phyloP scores from a whole-genome alignment of 2,888 invertebrate species.

The Selenia dentaria region DNA sequence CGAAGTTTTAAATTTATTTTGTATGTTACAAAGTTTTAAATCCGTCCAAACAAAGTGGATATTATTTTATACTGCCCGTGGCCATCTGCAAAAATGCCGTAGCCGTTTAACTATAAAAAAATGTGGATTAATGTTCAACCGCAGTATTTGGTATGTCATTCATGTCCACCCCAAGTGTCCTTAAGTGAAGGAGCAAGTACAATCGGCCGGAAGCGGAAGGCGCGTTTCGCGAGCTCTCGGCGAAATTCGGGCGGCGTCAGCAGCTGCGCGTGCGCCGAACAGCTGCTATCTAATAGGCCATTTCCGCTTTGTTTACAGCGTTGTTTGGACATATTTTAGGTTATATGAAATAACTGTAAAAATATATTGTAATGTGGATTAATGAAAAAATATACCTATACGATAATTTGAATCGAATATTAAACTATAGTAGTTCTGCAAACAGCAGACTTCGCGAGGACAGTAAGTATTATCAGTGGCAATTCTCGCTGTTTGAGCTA shows the following conservation, averaged over 20 bases:
- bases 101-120: constrained; percentile 28
- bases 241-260: constrained; percentile 67
- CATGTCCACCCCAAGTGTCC: constrained; percentile 61
- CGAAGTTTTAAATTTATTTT: too few relatives aligned
- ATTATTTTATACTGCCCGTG: constrained; percentile 5
- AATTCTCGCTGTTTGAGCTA: too few relatives aligned
- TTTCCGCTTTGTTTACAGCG: constrained; percentile 68
- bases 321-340: constrained; percentile 33
- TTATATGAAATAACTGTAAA: constrained; percentile 9
- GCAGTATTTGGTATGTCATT: constrained; percentile 54
- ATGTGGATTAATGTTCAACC: constrained; percentile 40
- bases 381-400: too few relatives aligned
- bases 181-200: constrained; percentile 54
- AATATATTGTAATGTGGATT: neutral
- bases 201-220: constrained; percentile 83
- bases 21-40: too few relatives aligned
- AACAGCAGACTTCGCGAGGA: too few relatives aligned
- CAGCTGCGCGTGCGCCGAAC: constrained; percentile 73
- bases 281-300: constrained; percentile 76
- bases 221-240: constrained; percentile 81
- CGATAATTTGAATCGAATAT: too few relatives aligned
- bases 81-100: constrained; percentile 33
- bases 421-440: too few relatives aligned
- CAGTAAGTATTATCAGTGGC: too few relatives aligned
- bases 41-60: too few relatives aligned